Evolutionary conservation across 2,888 invertebrate species (phyloP).

Genomic region (Diogma glabrata): DNA sequence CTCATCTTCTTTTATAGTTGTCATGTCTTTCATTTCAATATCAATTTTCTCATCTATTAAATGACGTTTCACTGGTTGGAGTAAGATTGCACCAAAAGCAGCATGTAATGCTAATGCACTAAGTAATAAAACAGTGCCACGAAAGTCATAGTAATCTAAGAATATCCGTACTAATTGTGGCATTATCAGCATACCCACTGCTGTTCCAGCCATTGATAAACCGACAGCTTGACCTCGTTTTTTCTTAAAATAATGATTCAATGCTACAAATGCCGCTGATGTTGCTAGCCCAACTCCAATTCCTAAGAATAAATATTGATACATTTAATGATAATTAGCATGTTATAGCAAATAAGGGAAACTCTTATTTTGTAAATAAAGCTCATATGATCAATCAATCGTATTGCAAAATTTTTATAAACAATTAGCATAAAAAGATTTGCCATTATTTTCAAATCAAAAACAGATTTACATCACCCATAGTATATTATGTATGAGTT

Average conservation of each 20-base stretch:
- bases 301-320: no score
- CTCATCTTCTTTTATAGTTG: conserved; percentile 54
- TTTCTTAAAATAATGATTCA: conserved; percentile 65
- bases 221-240: conserved; percentile 71
- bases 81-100: conserved; percentile 50
- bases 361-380: no score
- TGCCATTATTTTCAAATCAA: no score
- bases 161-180: conserved; percentile 59
- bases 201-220: conserved; percentile 67
- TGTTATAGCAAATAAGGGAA: no score
- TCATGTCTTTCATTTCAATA: conserved; percentile 45
- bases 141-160: conserved; percentile 50
- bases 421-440: no score
- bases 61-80: conserved; percentile 64
- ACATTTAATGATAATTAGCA: no score
- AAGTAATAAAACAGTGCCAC: conserved; percentile 55
- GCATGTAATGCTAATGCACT: conserved; percentile 57
- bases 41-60: conserved; percentile 39
- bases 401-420: no score
- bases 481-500: no score
- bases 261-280: conserved; percentile 64
- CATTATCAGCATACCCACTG: conserved; percentile 67
- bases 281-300: conserved; percentile 67
- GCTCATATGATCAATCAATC: no score
- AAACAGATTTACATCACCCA: no score